Conservation (phyloP, 2,888 invertebrate species). For the Plebejus anna region DNA sequence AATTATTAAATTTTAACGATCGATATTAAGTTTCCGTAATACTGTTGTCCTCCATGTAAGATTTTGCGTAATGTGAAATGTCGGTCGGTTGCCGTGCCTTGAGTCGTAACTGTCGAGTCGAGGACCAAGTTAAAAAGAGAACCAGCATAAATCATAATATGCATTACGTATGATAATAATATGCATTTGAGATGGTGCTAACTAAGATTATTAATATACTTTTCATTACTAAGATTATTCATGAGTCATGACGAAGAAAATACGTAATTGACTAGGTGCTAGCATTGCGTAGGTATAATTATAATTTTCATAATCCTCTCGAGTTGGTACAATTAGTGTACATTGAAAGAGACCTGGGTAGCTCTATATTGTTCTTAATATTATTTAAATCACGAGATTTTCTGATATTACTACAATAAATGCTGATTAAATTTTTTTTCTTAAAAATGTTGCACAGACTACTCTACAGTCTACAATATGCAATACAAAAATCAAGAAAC, state of each 20-base stretch:
- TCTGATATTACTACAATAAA: neutral
- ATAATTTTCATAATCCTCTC: neutral
- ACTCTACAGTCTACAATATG: neutral
- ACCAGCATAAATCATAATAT: neutral
- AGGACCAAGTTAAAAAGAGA: neutral
- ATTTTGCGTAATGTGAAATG: neutral
- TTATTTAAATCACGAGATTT: neutral
- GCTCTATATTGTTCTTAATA: neutral
- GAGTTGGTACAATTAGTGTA: neutral
- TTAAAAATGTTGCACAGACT: neutral
- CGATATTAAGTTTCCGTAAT: neutral
- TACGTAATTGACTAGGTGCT: neutral
- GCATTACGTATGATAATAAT: neutral
- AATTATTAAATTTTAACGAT: conserved; percentile 28
- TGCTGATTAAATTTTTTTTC: neutral
- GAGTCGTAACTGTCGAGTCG: neutral
- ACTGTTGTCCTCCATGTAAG: neutral
- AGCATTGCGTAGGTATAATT: neutral
- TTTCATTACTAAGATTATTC: neutral
- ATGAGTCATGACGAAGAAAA: neutral
- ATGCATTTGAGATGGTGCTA: neutral
- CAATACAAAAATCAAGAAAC: neutral
- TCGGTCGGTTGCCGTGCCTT: neutral
- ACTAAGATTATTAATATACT: neutral
- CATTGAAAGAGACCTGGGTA: neutral